A percentile compares a stretch with the other conserved stretches of the same genome.
phyloP scores from a whole-genome alignment of 2,888 invertebrate species.

The Tenthredo livida region DNA sequence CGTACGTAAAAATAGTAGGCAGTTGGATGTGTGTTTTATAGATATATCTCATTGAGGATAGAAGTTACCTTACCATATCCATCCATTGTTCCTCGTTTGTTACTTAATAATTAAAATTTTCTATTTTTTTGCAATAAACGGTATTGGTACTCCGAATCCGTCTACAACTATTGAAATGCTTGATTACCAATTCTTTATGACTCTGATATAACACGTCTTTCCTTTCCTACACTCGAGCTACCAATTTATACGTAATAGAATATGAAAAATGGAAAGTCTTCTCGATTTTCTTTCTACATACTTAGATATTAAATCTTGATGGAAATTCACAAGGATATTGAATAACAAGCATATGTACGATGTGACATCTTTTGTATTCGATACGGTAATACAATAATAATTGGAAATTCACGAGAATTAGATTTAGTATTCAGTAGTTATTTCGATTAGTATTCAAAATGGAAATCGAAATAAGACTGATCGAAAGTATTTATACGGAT shows the following conservation, averaged over 20 bases:
- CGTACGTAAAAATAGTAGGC: background rate
- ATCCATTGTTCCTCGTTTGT: background rate
- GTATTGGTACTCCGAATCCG: background rate
- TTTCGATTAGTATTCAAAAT: constrained; percentile 88
- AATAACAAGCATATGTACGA: background rate
- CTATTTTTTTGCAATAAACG: background rate
- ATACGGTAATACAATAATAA: constrained; percentile 18
- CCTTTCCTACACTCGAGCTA: background rate
- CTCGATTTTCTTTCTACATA: background rate
- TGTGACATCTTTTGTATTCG: constrained; percentile 35
- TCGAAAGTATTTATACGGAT: constrained; percentile 98
- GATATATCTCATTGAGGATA: background rate
- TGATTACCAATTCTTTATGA: background rate
- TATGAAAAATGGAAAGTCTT: background rate
- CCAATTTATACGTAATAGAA: background rate
- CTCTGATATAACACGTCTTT: background rate
- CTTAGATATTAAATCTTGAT: background rate
- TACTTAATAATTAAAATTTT: background rate
- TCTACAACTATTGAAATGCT: background rate
- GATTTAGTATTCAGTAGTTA: background rate
- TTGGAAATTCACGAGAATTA: background rate
- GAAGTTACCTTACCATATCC: background rate
- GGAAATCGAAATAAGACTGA: constrained; percentile 96
- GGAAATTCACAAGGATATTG: background rate
- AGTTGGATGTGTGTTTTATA: background rate